Percentiles rank a stretch among this genome's conserved stretches.
These are phyloP conservation scores for Notiomystis cincta DNA, from an alignment of 2,113 vertebrate genomes.

Conservation along the genomic window DNA sequence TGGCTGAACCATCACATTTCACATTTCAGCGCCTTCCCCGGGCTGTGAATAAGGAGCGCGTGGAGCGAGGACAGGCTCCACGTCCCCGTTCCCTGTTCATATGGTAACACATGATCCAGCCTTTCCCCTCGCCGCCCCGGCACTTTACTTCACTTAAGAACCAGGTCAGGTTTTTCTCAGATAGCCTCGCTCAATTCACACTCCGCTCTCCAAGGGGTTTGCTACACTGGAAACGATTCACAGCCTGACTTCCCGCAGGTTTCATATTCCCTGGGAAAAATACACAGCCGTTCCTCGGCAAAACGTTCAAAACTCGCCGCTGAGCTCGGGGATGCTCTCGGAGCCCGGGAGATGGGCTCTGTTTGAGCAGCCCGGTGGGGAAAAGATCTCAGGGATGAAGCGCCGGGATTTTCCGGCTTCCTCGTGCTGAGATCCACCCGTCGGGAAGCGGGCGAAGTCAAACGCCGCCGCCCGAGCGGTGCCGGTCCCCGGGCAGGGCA, in stretches of 20 bases:
- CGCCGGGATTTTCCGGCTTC: background rate
- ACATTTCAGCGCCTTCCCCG: background rate
- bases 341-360: rapidly evolving
- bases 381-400: background rate
- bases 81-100: background rate
- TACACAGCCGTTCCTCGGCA: rapidly evolving
- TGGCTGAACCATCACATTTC: background rate
- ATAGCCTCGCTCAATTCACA: background rate
- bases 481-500: background rate
- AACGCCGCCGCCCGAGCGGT: background rate
- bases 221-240: background rate
- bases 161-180: background rate
- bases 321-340: background rate
- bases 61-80: background rate
- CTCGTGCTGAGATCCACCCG: rapidly evolving
- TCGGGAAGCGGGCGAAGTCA: background rate
- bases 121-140: too few species aligned
- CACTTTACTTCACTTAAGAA: background rate
- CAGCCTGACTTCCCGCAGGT: background rate
- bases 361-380: rapidly evolving
- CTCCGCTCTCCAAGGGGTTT: background rate
- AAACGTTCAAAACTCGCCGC: rapidly evolving
- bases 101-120: background rate
- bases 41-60: background rate
- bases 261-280: background rate